Base-by-base conservation (phyloP, 2,888 invertebrate species). In the Ellobium chinense region DNA sequence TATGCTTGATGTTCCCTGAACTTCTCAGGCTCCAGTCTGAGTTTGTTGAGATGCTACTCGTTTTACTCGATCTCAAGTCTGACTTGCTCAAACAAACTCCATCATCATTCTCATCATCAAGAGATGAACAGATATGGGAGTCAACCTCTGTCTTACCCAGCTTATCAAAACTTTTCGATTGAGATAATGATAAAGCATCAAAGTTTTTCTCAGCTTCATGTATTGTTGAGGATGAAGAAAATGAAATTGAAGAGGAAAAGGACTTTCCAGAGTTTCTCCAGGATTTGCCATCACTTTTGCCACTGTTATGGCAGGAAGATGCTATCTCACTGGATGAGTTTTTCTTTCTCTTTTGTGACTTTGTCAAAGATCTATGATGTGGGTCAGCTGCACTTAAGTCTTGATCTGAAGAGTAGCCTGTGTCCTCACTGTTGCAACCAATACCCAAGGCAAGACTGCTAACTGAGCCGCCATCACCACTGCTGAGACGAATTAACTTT, bases 361-460 rank as follows among this genome's bases (percentile, higher is more conserved):
- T 74, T 1, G 29, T 39, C 12, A 18, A 24, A 37, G n/a, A 9
- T 4, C 12, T 31, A 9, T 9, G 31, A 9, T 46, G 39, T 34
- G 27, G 39, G 29, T 74, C 74, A 31, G 39, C 1, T n/a, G n/a
- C 2, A 21, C 29, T 29, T 37, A 56, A 21, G 2, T 83, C 83
- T 3, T 75, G 74, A 46, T 83, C 83, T 0, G 83, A 83, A 58
- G 83, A 81, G 62, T 83, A 83, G 31, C 83, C 83, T 1, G 83
- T 83, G 31, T 83, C 83, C 34, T 83, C 83, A 46, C 83, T 83
- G 72, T 78, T 80, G n/a, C 81, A 81, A 1, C 78, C 73, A 46
- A 27, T 7, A 5, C 78, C 73, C 9, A 72, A 56, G n/a, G 78
- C 72, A 18, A 78, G 54, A 29, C 78, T 79, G 72, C 78, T 81